phyloP scores from a whole-genome alignment of 2,888 invertebrate species.

The Mythimna albipuncta region DNA sequence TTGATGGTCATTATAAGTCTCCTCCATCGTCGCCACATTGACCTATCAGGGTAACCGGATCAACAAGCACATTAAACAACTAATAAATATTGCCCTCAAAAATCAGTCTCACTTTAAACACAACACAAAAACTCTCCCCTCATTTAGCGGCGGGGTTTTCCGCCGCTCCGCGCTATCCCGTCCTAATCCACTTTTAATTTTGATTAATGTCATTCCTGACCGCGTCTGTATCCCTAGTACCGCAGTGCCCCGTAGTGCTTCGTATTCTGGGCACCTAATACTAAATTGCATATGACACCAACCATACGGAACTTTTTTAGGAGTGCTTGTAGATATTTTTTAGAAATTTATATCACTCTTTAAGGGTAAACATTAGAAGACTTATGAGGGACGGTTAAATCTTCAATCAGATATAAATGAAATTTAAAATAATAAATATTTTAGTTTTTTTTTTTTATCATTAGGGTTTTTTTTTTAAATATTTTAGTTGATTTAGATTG shows the following conservation, averaged over 20 bases:
- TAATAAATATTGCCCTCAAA: constrained; percentile 31
- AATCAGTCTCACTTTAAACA: constrained; percentile 41
- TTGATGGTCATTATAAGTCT: background rate
- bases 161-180: constrained; percentile 64
- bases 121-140: constrained; percentile 41
- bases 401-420: too few relatives aligned
- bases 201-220: constrained; percentile 84
- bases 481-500: too few relatives aligned
- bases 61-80: constrained; percentile 6
- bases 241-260: constrained; percentile 37
- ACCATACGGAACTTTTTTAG: constrained; percentile 25
- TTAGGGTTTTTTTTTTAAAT: too few relatives aligned
- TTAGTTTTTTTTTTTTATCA: too few relatives aligned
- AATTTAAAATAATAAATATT: too few relatives aligned
- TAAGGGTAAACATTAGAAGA: background rate
- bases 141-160: constrained; percentile 56
- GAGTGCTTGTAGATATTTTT: background rate
- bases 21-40: background rate
- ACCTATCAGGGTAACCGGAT: background rate
- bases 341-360: background rate
- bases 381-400: too few relatives aligned
- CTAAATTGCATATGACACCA: constrained; percentile 60
- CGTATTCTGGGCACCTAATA: constrained; percentile 61
- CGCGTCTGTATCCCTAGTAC: constrained; percentile 49
- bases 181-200: constrained; percentile 89